Evolutionary conservation across 2,797 vertebrate species (phyloP), one percentile per base, ranked within the genome.

Genomic region (Leptodactylus fallax): DNA sequence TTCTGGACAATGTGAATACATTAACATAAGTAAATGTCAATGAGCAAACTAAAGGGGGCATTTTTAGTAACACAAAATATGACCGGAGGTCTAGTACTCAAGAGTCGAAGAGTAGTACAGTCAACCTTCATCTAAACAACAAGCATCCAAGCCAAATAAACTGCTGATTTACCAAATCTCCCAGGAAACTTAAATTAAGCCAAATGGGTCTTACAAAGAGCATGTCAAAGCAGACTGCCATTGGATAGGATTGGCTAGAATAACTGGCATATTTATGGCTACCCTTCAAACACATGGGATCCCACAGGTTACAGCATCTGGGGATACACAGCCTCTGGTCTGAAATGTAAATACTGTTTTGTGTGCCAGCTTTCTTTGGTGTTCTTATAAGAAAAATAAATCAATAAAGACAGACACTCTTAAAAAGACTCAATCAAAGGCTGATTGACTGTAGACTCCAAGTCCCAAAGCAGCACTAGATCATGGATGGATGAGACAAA

Each of bases 401-500:
- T 81, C 55, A 87, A 71, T 81, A 61, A 58, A 77, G 83, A 81
- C 79, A 77, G 83, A 81, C 79, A 81, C 19, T 81, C 67, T 87
- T 81, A 72, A 81, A 74, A 87, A 87, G 65, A 81, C 65, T 87
- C 21, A 79, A 74, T 87, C 49, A 21, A 85, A 76, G 45, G 71
- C 78, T 81, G 65, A 81, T 81, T 87, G 85, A 87, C 85, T 81
- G 67, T 61, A 81, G 67, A 27, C 79, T 61, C 55, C 10, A 36
- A 81, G 85, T 81, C 85, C 67, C 85, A 87, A 58, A 81, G 67
- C 79, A 81, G 36, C 79, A 81, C 65, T 81, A 87, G 78, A 81
- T 87, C 78, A 74, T 81, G 65, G 53, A 63, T 61, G 79, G 53
- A 87, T 81, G 79, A 81, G 65, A 72, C 72, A 86, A 71, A 86